A percentile compares a stretch with the other conserved stretches of the same genome.
phyloP scores from a whole-genome alignment of 1,140 invertebrate genomes.

The Cyclargus thomasi region DNA sequence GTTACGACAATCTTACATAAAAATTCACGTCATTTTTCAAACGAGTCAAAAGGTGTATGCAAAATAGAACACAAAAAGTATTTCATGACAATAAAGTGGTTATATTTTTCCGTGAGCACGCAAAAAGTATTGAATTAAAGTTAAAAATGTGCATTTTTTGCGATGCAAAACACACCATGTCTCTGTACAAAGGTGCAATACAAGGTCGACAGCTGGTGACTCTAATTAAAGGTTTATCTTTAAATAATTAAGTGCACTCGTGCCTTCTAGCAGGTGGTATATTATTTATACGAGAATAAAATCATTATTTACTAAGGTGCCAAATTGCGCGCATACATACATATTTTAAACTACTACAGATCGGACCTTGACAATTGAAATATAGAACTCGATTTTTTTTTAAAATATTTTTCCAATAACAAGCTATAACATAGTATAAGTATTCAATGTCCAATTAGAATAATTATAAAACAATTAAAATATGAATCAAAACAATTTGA shows the following conservation, averaged over 20 bases:
- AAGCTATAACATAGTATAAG: no score
- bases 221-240: slow-evolving; percentile 72
- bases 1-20: neutral
- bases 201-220: slow-evolving; percentile 64
- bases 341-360: slow-evolving; percentile 22
- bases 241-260: slow-evolving; percentile 68
- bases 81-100: slow-evolving; percentile 31
- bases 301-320: slow-evolving; percentile 63
- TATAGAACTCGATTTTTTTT: no score
- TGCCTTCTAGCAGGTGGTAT: slow-evolving; percentile 47
- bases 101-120: slow-evolving; percentile 25
- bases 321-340: slow-evolving; percentile 51
- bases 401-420: no score
- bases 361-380: neutral
- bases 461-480: no score
- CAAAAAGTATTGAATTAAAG: slow-evolving; percentile 40
- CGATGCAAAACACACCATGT: slow-evolving; percentile 54
- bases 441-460: neutral
- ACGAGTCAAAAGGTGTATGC: slow-evolving; percentile 23
- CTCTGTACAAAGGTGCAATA: slow-evolving; percentile 60
- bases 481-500: neutral
- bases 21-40: slow-evolving; percentile 3
- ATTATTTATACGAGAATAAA: slow-evolving; percentile 58
- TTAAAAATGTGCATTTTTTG: slow-evolving; percentile 58
- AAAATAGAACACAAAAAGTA: slow-evolving; percentile 26